phyloP scores from a whole-genome alignment of 2,113 vertebrate genomes.

The Aphelocoma coerulescens region DNA sequence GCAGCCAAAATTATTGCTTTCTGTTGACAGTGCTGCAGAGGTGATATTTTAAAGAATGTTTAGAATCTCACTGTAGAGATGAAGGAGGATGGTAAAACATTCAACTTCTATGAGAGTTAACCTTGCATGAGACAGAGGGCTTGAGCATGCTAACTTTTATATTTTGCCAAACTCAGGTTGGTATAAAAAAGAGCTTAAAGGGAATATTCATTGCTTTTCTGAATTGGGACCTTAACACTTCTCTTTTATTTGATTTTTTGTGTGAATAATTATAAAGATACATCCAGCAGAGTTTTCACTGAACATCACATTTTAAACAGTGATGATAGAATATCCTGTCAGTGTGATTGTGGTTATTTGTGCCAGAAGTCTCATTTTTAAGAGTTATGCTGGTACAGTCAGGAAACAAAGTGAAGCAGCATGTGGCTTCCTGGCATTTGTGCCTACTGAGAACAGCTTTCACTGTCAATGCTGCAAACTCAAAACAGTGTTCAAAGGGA shows the following conservation, averaged over 20 bases:
- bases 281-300: neutral
- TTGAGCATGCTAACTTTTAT: neutral
- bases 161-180: neutral
- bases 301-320: neutral
- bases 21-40: neutral
- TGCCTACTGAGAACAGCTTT: constrained; percentile 19
- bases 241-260: neutral
- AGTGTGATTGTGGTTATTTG: neutral
- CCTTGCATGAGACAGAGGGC: neutral
- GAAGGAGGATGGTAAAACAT: neutral
- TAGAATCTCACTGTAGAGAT: neutral
- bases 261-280: neutral
- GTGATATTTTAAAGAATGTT: neutral
- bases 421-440: neutral
- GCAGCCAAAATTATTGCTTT: neutral
- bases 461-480: neutral
- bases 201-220: neutral
- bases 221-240: neutral
- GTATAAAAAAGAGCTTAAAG: neutral
- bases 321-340: neutral
- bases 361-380: constrained; percentile 24
- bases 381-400: neutral
- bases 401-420: neutral
- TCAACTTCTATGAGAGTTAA: neutral
- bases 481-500: neutral